A percentile compares a stretch with the other conserved stretches of the same genome.
These are phyloP conservation scores for Ursus arctos DNA, from an alignment of 2,113 vertebrate genomes.

Conservation along the genomic window DNA sequence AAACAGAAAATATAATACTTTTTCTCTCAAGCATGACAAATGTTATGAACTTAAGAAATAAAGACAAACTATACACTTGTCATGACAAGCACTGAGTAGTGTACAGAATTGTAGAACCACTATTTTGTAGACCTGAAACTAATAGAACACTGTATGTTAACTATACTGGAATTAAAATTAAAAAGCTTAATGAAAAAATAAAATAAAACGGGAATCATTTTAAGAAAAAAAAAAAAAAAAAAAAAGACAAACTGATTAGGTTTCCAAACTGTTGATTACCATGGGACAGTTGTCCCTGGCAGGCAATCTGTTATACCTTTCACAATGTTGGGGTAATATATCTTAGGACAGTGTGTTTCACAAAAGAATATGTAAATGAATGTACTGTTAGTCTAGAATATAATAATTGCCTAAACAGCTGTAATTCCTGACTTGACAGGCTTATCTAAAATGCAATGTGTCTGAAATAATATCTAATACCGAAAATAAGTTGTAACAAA, in stretches of 20 bases:
- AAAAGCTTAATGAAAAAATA: neutral
- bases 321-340: neutral
- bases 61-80: neutral
- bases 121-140: neutral
- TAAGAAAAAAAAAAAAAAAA: neutral
- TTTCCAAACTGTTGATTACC: neutral
- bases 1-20: conserved; percentile 7
- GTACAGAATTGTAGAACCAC: neutral
- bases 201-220: neutral
- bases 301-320: neutral
- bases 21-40: conserved; percentile 27
- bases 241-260: neutral
- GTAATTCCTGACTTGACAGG: neutral
- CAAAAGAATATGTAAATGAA: conserved; percentile 42
- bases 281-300: neutral
- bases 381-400: conserved; percentile 34
- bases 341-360: neutral
- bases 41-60: neutral
- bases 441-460: neutral
- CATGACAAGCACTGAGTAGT: neutral
- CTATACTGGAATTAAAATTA: neutral
- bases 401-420: conserved; percentile 26
- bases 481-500: conserved; percentile 56
- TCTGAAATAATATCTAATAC: conserved; percentile 38
- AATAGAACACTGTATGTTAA: neutral